A percentile compares a stretch with the other conserved stretches of the same genome.
These are phyloP conservation scores for Cinclus cinclus DNA, from an alignment of 2,113 vertebrate species.

Conservation along the genomic window DNA sequence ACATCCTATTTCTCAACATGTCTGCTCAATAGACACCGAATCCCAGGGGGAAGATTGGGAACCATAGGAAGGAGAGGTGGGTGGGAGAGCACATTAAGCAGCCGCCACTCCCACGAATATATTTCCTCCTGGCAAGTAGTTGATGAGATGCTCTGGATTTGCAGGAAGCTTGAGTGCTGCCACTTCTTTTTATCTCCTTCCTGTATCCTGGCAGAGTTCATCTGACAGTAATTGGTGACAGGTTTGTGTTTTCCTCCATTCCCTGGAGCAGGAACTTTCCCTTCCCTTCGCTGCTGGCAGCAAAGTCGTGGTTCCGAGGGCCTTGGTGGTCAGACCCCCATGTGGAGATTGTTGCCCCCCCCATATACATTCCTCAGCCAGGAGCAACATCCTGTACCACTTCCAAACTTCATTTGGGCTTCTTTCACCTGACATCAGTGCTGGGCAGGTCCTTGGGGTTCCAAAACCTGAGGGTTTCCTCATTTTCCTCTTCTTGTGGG, in stretches of 20 bases:
- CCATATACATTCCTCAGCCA: background rate
- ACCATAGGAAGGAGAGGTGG: slow-evolving; percentile 38
- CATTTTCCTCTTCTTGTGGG: background rate
- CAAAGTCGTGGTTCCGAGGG: fast-evolving
- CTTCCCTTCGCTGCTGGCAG: fast-evolving
- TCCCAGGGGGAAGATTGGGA: background rate
- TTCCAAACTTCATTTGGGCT: background rate
- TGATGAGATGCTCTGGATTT: background rate
- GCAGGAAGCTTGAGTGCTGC: slow-evolving; percentile 27
- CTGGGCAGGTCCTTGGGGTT: background rate
- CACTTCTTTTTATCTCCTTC: background rate
- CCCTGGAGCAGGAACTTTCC: background rate
- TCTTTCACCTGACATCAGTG: fast-evolving
- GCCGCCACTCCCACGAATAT: background rate
- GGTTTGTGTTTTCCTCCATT: background rate
- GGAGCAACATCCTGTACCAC: background rate
- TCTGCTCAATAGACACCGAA: background rate
- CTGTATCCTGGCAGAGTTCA: background rate
- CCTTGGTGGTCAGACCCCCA: background rate
- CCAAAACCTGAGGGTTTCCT: background rate
- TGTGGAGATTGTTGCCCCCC: background rate
- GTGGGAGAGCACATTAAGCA: background rate
- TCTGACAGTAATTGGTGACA: background rate
- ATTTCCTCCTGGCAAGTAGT: background rate
- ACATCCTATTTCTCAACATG: background rate